A percentile compares a stretch with the other conserved stretches of the same genome.
phyloP scores from a whole-genome alignment of 2,113 vertebrate genomes.

The Brachirus orientalis region DNA sequence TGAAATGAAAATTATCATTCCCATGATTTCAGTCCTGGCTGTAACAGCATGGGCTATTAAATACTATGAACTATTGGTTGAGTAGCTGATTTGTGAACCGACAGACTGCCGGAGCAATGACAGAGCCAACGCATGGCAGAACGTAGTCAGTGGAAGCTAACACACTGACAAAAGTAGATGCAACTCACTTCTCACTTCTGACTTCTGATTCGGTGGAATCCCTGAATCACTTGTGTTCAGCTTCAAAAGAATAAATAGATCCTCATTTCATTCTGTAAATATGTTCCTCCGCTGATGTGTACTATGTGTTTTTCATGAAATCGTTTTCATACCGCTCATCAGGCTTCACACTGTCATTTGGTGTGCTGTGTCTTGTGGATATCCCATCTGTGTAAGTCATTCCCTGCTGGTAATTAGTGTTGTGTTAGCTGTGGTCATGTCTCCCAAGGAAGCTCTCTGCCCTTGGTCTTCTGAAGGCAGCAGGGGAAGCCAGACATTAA shows the following conservation, averaged over 20 bases:
- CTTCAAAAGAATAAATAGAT: too few relatives aligned
- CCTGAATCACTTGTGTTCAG: too few relatives aligned
- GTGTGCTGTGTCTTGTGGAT: constrained; percentile 36
- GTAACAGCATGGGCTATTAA: not conserved
- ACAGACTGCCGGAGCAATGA: too few relatives aligned
- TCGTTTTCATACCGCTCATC: not conserved
- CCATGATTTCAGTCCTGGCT: not conserved
- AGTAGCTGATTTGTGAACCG: not conserved
- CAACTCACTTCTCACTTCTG: too few relatives aligned
- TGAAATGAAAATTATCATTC: not conserved
- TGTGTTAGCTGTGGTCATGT: constrained; percentile 51
- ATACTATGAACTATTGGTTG: not conserved
- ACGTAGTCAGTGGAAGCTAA: too few relatives aligned
- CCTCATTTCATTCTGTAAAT: too few relatives aligned
- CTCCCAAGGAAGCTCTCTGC: constrained; percentile 47
- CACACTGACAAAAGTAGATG: too few relatives aligned
- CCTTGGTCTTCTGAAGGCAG: constrained; percentile 54
- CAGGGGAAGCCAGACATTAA: constrained; percentile 57
- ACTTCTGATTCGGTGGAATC: too few relatives aligned
- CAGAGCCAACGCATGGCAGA: too few relatives aligned
- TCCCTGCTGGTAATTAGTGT: constrained; percentile 56
- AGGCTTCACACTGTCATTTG: constrained; percentile 17
- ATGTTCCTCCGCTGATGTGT: too few relatives aligned
- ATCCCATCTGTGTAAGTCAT: constrained; percentile 32
- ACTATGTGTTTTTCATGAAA: not conserved